A percentile compares a stretch with the other conserved stretches of the same genome.
Conservation (phyloP, 2,797 vertebrate genomes). For the Eospalax fontanierii region DNA sequence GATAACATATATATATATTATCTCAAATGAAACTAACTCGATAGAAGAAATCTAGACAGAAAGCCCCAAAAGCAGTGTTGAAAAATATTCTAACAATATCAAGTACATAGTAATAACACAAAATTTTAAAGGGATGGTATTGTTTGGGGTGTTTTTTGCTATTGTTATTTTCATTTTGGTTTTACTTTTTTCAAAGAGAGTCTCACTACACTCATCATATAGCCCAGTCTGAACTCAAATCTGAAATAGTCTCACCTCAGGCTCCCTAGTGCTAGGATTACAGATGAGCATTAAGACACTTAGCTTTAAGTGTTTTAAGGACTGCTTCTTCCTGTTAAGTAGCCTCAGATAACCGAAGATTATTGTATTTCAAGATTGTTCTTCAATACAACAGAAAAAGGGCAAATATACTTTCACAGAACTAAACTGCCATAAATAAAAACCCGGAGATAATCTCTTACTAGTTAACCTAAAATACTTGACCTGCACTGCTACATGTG, state of each 20-base stretch:
- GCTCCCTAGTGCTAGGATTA: not conserved
- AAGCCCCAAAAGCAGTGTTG: constrained; percentile 24
- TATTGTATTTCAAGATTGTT: constrained; percentile 32
- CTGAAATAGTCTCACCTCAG: not conserved
- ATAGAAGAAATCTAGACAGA: constrained; percentile 48
- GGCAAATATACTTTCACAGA: not conserved
- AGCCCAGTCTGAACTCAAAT: not conserved
- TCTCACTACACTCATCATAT: not conserved
- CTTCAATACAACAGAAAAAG: constrained; percentile 51
- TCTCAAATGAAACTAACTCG: not conserved
- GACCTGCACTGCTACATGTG: not conserved
- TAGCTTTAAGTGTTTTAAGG: not conserved
- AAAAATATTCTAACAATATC: constrained; percentile 13
- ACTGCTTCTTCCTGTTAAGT: constrained; percentile 2
- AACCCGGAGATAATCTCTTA: not conserved
- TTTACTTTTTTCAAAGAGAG: not conserved
- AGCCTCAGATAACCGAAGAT: constrained; percentile 27
- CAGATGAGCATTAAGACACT: not conserved
- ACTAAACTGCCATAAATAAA: constrained; percentile 29
- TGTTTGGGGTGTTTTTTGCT: too few species aligned
- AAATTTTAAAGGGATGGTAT: constrained; percentile 4
- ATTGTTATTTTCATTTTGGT: not conserved
- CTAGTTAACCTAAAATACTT: not conserved
- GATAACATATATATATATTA: too few species aligned
- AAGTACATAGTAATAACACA: constrained; percentile 10